phyloP scores from a whole-genome alignment of 2,888 invertebrate genomes.

The Unio pictorum region DNA sequence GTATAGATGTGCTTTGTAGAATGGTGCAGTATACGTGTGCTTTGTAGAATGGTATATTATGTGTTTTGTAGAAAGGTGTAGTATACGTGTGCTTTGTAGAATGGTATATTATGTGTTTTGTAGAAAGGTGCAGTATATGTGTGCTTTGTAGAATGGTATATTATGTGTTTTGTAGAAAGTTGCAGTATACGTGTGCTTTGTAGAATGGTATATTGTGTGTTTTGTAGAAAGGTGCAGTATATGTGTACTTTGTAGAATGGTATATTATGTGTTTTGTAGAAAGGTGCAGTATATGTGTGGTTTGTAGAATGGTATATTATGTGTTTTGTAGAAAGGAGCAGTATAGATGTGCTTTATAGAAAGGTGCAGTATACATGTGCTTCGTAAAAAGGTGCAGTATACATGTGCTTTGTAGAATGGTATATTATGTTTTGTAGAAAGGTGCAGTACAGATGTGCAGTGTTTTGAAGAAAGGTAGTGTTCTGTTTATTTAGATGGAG shows the following conservation, averaged over 20 bases:
- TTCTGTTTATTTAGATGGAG: no score
- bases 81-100: no score
- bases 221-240: slow-evolving; percentile 49
- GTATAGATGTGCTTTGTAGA: no score
- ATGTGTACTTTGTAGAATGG: no score
- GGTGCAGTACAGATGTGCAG: slow-evolving; percentile 29
- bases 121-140: slow-evolving; percentile 44
- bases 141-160: no score
- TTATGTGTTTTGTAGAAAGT: slow-evolving; percentile 37
- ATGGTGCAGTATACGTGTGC: no score
- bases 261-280: slow-evolving; percentile 11
- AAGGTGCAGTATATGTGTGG: slow-evolving; percentile 38
- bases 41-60: no score
- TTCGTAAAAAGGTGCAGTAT: no score
- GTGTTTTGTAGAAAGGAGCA: no score
- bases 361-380: slow-evolving; percentile 37
- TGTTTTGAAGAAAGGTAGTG: no score
- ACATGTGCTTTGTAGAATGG: slow-evolving; percentile 36
- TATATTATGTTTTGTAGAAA: slow-evolving; percentile 29
- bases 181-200: slow-evolving; percentile 10
- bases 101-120: no score
- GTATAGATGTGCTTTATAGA: slow-evolving; percentile 3
- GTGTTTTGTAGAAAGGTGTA: slow-evolving; percentile 43
- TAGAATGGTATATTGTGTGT: no score
- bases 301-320: slow-evolving; percentile 44